A percentile compares a stretch with the other conserved stretches of the same genome.
Conservation (phyloP, 2,888 invertebrate species). For the Hypsopygia costalis region DNA sequence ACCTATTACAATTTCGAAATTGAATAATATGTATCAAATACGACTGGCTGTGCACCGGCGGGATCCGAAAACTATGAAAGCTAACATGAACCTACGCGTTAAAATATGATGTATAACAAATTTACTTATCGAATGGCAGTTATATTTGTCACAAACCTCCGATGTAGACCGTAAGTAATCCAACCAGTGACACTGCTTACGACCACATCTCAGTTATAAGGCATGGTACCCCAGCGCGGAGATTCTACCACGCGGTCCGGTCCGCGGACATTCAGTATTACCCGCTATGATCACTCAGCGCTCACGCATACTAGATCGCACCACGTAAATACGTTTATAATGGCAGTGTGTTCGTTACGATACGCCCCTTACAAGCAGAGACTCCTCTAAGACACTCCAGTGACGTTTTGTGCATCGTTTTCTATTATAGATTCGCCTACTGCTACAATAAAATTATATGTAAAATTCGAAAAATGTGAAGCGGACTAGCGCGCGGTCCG, state of each 20-base stretch:
- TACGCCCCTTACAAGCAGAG: conserved; percentile 43
- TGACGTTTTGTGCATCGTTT: conserved; percentile 67
- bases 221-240: conserved; percentile 61
- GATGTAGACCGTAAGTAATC: conserved; percentile 31
- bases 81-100: conserved; percentile 62
- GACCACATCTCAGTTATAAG: conserved; percentile 53
- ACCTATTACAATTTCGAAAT: conserved; percentile 77
- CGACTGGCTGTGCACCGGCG: conserved; percentile 74
- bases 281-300: conserved; percentile 27
- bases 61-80: conserved; percentile 64
- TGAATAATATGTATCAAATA: conserved; percentile 77
- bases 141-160: conserved; percentile 61
- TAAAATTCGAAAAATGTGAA: conserved; percentile 44
- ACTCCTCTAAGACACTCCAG: conserved; percentile 60
- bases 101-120: conserved; percentile 63
- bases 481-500: conserved; percentile 67
- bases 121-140: conserved; percentile 79
- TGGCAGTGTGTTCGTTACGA: conserved; percentile 73
- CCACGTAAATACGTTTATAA: conserved; percentile 56
- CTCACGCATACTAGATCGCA: conserved; percentile 51
- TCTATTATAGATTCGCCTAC: conserved; percentile 57
- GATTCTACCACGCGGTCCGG: conserved; percentile 1
- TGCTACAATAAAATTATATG: conserved; percentile 56
- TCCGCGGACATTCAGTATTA: conserved; percentile 1
- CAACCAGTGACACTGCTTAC: conserved; percentile 20